Conservation (phyloP, 2,113 vertebrate species). For the Mionectes macconnelli region DNA sequence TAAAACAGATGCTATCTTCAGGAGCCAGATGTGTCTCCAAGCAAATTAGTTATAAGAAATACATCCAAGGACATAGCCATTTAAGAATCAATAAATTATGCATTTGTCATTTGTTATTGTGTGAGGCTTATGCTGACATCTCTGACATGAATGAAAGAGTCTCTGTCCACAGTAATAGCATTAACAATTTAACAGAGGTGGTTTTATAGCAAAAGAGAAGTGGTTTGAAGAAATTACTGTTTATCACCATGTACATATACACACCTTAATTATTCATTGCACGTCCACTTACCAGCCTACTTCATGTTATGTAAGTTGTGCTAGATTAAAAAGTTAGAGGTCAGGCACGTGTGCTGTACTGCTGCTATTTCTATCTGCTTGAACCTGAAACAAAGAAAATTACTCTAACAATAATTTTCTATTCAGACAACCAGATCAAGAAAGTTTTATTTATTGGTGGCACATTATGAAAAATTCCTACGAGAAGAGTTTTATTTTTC, state of each 20-base stretch:
- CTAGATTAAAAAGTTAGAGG: slow-evolving; percentile 45
- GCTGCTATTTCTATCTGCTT: background rate
- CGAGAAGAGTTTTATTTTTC: slow-evolving; percentile 77
- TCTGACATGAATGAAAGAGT: slow-evolving; percentile 65
- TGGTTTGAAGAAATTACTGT: slow-evolving; percentile 64
- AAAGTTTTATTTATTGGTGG: slow-evolving; percentile 26
- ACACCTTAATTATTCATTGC: slow-evolving; percentile 72
- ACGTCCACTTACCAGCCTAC: slow-evolving; percentile 48
- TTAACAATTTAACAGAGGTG: slow-evolving; percentile 75
- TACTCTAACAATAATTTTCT: background rate
- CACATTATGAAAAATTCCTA: slow-evolving; percentile 28
- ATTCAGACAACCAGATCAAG: slow-evolving; percentile 8
- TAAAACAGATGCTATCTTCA: slow-evolving; percentile 69
- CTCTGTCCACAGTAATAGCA: slow-evolving; percentile 62
- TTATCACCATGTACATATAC: slow-evolving; percentile 51
- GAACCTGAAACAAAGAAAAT: background rate
- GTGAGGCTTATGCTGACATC: slow-evolving; percentile 61
- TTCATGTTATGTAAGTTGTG: slow-evolving; percentile 46
- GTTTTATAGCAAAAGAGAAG: slow-evolving; percentile 60
- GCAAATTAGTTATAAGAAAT: slow-evolving; percentile 75
- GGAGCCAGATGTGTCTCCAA: slow-evolving; percentile 73
- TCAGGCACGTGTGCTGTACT: background rate
- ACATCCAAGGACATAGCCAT: slow-evolving; percentile 74
- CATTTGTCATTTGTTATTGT: slow-evolving; percentile 75
- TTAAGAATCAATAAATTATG: slow-evolving; percentile 81